Conservation (phyloP, 1,140 invertebrate genomes). For the Zaprionus taronus region DNA sequence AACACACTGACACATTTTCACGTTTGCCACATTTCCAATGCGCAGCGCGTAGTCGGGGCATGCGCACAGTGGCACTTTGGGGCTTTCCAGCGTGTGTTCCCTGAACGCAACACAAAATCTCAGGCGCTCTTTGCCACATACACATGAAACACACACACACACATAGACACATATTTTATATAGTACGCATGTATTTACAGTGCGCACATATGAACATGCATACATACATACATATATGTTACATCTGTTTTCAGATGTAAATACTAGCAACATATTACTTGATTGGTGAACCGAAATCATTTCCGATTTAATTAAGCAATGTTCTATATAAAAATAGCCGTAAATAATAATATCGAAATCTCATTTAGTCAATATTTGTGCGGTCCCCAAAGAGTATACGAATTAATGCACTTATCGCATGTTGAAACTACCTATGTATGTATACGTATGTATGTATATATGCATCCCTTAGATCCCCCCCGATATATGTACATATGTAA, state of each 20-base stretch:
- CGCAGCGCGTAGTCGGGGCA: conserved; percentile 38
- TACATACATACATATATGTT: background rate
- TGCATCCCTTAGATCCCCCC: background rate
- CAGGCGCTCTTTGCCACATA: conserved; percentile 18
- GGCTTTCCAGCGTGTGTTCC: conserved; percentile 50
- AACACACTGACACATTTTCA: conserved; percentile 80
- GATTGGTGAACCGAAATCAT: background rate
- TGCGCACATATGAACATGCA: background rate
- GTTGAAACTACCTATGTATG: background rate
- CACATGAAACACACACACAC: conserved; percentile 1
- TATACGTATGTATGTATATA: background rate
- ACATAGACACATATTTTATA: background rate
- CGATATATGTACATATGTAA: conserved; percentile 7
- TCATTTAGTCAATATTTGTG: background rate
- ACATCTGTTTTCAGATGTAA: conserved; percentile 7
- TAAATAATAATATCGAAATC: conserved; percentile 5
- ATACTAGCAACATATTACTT: background rate
- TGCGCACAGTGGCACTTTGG: conserved; percentile 49
- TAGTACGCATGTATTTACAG: background rate
- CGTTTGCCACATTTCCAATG: conserved; percentile 10
- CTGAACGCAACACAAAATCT: conserved; percentile 47
- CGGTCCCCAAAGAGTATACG: background rate
- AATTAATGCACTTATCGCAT: background rate
- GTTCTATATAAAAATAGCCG: background rate
- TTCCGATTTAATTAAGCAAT: conserved; percentile 3